Percentiles rank a stretch among this genome's conserved stretches.
phyloP scores from a whole-genome alignment of 2,797 vertebrate genomes.

The Siniperca undulata region DNA sequence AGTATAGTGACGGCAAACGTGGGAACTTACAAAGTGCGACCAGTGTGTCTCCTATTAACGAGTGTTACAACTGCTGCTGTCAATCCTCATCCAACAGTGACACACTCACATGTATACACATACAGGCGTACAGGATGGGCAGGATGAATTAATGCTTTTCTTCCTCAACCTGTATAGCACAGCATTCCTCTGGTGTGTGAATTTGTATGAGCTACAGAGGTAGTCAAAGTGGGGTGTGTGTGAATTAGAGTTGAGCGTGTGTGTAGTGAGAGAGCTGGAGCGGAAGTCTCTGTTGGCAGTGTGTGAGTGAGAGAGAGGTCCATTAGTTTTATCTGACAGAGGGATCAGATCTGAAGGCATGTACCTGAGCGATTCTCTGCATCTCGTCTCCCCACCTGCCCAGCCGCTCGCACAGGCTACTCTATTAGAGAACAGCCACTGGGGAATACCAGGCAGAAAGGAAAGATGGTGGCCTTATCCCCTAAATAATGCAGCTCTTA shows the following conservation, averaged over 20 bases:
- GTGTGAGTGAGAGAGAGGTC: slow-evolving; percentile 29
- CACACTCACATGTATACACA: background rate
- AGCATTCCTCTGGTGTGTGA: slow-evolving; percentile 32
- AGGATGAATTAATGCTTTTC: slow-evolving; percentile 30
- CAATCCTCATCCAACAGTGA: slow-evolving; percentile 33
- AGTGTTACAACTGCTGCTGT: slow-evolving; percentile 38
- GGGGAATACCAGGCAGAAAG: slow-evolving; percentile 22
- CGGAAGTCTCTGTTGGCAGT: slow-evolving; percentile 18
- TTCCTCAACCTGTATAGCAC: background rate
- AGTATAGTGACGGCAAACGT: slow-evolving; percentile 12
- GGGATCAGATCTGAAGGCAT: slow-evolving; percentile 72
- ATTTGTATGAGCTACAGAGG: slow-evolving; percentile 14
- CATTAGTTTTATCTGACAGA: slow-evolving; percentile 75
- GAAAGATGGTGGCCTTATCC: slow-evolving; percentile 31
- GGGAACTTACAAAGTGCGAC: slow-evolving; percentile 27
- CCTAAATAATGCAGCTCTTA: slow-evolving; percentile 41
- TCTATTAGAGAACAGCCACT: slow-evolving; percentile 55
- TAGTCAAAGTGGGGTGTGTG: slow-evolving; percentile 6
- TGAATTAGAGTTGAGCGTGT: slow-evolving; percentile 4
- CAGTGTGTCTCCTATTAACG: slow-evolving; percentile 18
- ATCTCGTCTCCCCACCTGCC: slow-evolving; percentile 49
- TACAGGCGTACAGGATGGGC: background rate
- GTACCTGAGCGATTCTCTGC: slow-evolving; percentile 53
- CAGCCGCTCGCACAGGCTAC: slow-evolving; percentile 37
- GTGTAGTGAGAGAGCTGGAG: slow-evolving; percentile 3